These are phyloP conservation scores for Plebejus melissa DNA, from an alignment of 2,888 invertebrate species.

Conservation along the genomic window DNA sequence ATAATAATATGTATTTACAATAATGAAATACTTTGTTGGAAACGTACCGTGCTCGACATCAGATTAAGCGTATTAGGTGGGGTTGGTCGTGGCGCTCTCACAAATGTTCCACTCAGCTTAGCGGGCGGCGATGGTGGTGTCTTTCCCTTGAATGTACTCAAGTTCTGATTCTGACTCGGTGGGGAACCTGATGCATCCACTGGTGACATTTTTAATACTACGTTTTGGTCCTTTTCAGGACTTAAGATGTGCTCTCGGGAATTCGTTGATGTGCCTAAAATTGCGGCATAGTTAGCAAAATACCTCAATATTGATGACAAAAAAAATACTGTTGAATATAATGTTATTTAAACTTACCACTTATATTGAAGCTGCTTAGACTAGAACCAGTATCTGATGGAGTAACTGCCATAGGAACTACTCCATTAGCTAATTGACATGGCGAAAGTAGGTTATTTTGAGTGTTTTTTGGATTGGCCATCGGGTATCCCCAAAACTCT, in stretches of 20 bases:
- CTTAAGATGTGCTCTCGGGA: conserved; percentile 62
- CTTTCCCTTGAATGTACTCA: conserved; percentile 85
- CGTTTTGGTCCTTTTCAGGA: conserved; percentile 78
- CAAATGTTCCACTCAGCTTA: conserved; percentile 67
- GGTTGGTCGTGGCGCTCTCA: conserved; percentile 85
- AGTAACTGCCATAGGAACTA: conserved; percentile 72
- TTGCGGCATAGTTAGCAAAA: background rate
- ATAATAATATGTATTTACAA: conserved; percentile 25
- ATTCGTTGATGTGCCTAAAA: conserved; percentile 63
- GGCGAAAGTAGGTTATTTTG: conserved; percentile 62
- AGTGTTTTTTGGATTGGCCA: conserved; percentile 84
- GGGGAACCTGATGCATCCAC: conserved; percentile 75
- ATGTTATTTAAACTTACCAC: conserved; percentile 50
- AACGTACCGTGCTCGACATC: conserved; percentile 77
- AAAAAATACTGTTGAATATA: background rate
- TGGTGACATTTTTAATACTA: conserved; percentile 88
- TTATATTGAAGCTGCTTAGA: conserved; percentile 85
- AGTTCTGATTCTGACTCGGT: conserved; percentile 68
- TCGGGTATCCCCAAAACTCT: conserved; percentile 90
- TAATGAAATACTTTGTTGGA: conserved; percentile 30
- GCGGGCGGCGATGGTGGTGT: conserved; percentile 76
- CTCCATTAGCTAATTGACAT: conserved; percentile 58
- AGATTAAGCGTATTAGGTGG: conserved; percentile 91
- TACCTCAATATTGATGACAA: background rate
- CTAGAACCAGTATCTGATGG: conserved; percentile 85